Conservation (phyloP, 2,113 vertebrate species). For the Galeopterus variegatus region DNA sequence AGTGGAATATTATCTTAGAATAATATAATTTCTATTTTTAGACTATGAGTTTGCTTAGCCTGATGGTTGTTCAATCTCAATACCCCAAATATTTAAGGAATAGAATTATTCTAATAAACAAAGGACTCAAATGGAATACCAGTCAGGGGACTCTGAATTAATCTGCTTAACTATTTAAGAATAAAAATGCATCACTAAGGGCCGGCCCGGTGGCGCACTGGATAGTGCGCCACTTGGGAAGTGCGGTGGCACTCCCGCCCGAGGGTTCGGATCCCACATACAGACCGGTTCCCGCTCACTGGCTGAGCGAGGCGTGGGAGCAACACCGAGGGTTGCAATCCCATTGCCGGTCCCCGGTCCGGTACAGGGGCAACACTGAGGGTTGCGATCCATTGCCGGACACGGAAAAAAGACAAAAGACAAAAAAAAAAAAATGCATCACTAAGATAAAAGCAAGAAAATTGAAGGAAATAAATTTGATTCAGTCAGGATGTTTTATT, state of each 20-base stretch:
- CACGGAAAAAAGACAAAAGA: too few species aligned
- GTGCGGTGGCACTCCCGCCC: too few species aligned
- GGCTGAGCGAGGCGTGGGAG: too few species aligned
- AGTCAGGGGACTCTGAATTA: neutral
- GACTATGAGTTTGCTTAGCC: neutral
- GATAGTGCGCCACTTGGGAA: too few species aligned
- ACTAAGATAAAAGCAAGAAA: slow-evolving; percentile 24
- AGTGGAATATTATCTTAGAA: neutral
- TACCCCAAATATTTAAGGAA: neutral
- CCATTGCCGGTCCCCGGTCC: too few species aligned
- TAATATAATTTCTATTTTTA: neutral
- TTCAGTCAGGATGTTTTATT: neutral
- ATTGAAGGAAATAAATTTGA: neutral
- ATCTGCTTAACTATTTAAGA: neutral
- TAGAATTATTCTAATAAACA: neutral
- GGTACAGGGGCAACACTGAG: too few species aligned
- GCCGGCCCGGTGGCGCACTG: too few species aligned
- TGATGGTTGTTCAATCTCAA: neutral
- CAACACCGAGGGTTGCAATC: too few species aligned
- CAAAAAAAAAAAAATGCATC: neutral
- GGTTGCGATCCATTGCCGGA: too few species aligned
- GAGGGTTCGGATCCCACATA: too few species aligned
- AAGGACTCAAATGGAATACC: neutral
- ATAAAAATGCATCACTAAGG: neutral
- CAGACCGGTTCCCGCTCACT: too few species aligned